Evolutionary conservation across 2,888 invertebrate species (phyloP), one percentile per base, ranked within the genome.

Genomic region (Drosophila fulvimacula): DNA sequence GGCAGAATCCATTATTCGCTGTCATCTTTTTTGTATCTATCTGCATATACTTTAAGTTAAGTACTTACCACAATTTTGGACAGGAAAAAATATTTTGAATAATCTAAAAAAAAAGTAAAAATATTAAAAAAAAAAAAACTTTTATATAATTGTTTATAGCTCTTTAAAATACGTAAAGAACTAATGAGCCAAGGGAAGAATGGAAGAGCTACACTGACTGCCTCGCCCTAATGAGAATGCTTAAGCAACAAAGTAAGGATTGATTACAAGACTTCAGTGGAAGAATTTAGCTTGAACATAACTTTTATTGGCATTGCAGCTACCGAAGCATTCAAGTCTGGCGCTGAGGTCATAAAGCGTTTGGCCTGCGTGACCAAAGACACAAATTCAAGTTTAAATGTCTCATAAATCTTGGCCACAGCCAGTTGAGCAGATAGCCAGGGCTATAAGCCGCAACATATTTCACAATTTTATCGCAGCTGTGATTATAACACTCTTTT

Each of bases 341-440:
- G n/a, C 24, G 9, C 17, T 27, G 17, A 11, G 42, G 4, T 49
- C 21, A 49, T 59, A 58, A 55, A 58, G 19, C 34, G 11, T 52
- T 65, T 65, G 57, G 10, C 76, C 84, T 71, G 83, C 80, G 82
- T 71, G 65, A n/a, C 39, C 38, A 42, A 46, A 65, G 36, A 67
- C 62, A 58, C 76, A 73, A 68, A 71, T 69, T 86, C 68, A 82
- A 68, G 87, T 80, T 62, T 55, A 73, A 82, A 69, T 70, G 81
- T 70, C 84, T 46, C 68, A 82, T 83, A 77, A 88, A 88, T 88
- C 87, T 67, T 64, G 7, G 32, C 44, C 65, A 24, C 27, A 6
- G 27, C 27, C 7, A 58, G 32, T 38, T 60, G 36, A 32, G 27
- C 49, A 66, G 55, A 30, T 59, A 60, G 62, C 58, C 79, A 30